These are phyloP conservation scores for Pyralis farinalis DNA, from an alignment of 2,888 invertebrate species.

Conservation along the genomic window DNA sequence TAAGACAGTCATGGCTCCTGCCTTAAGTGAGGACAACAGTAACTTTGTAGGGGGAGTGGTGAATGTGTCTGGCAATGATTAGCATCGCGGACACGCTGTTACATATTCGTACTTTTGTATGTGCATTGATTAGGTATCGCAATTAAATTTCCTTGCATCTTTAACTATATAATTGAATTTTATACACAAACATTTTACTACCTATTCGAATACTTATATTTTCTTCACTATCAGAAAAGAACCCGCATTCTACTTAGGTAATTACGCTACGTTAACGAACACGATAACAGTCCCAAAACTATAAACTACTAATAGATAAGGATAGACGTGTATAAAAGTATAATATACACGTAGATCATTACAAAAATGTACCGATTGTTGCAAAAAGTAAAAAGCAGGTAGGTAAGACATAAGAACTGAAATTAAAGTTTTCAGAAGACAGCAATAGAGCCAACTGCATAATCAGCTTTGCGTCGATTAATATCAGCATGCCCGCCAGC, in stretches of 20 bases:
- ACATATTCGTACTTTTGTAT: too few relatives aligned
- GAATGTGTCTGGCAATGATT: too few relatives aligned
- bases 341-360: background rate
- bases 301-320: conserved; percentile 2
- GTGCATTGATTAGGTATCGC: too few relatives aligned
- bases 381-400: conserved; percentile 24
- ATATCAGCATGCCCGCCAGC: conserved; percentile 63
- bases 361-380: background rate
- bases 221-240: background rate
- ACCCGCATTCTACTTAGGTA: conserved; percentile 6
- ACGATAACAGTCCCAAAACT: conserved; percentile 2
- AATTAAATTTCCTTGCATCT: too few relatives aligned
- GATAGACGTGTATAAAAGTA: background rate
- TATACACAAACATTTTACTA: too few relatives aligned
- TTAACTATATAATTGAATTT: too few relatives aligned
- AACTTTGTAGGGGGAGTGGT: too few relatives aligned
- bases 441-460: conserved; percentile 57
- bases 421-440: conserved; percentile 50
- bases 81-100: too few relatives aligned
- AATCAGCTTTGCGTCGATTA: conserved; percentile 77
- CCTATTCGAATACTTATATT: background rate
- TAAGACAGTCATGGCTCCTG: too few relatives aligned
- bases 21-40: too few relatives aligned
- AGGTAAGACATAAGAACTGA: conserved; percentile 29
- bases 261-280: background rate